phyloP scores from a whole-genome alignment of 2,888 invertebrate genomes.

The Gymnocheta viridis region DNA sequence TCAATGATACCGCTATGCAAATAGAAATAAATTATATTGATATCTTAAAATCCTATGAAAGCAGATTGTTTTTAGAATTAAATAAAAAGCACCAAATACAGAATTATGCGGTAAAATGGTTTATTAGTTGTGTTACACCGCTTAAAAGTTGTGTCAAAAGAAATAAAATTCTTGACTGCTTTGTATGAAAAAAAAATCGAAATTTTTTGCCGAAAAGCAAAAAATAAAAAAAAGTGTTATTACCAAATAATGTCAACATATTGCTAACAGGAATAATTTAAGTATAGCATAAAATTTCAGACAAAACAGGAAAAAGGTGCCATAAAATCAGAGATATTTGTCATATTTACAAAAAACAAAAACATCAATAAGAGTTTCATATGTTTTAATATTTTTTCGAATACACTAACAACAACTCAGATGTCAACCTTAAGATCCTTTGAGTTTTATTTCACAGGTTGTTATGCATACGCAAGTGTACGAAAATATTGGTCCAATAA shows the following conservation, averaged over 20 bases:
- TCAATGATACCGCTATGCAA: no score
- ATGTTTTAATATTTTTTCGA: constrained; percentile 16
- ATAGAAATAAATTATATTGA: no score
- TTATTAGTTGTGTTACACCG: no score
- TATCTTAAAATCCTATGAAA: no score
- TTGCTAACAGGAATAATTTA: constrained; percentile 60
- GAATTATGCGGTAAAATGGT: no score
- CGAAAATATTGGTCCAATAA: neutral
- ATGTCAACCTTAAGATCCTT: constrained; percentile 48
- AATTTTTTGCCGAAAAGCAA: neutral
- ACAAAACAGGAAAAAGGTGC: constrained; percentile 1
- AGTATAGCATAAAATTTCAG: constrained; percentile 39
- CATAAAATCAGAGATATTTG: constrained; percentile 40
- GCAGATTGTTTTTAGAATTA: no score
- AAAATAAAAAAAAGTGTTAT: constrained; percentile 47
- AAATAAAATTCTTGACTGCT: no score
- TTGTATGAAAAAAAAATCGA: no score
- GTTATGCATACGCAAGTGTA: constrained; percentile 56
- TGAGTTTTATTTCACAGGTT: constrained; percentile 64
- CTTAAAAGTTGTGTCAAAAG: no score
- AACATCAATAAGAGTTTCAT: constrained; percentile 44
- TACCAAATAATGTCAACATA: constrained; percentile 69
- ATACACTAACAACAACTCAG: constrained; percentile 30
- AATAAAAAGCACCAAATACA: no score
- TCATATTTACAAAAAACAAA: constrained; percentile 36